A percentile compares a stretch with the other conserved stretches of the same genome.
phyloP scores from a whole-genome alignment of 2,888 invertebrate genomes.

The Platynereis dumerilii region DNA sequence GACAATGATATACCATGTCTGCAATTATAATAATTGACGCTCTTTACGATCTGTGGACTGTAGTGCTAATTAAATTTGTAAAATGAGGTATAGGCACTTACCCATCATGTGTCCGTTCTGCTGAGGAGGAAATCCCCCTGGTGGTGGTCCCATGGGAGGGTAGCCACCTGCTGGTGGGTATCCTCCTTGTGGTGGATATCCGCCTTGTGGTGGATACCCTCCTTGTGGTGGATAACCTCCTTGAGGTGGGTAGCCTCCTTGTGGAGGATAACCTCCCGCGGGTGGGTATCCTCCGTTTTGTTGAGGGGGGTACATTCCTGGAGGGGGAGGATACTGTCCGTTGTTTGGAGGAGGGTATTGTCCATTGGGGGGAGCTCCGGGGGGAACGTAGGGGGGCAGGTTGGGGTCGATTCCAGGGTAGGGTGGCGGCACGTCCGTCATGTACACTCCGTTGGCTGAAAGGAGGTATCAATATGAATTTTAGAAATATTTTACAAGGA shows the following conservation, averaged over 20 bases:
- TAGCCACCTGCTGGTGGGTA: neutral
- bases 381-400: conserved; percentile 47
- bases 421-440: conserved; percentile 90
- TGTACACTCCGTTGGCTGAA: conserved; percentile 74
- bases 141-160: neutral
- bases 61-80: too few species aligned
- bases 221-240: neutral
- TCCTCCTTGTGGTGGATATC: neutral
- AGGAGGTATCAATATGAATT: conserved; percentile 8
- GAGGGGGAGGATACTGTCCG: conserved; percentile 1
- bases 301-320: conserved; percentile 5
- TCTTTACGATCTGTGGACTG: too few species aligned
- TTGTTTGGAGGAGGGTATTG: neutral
- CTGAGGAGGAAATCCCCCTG: neutral
- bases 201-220: conserved; percentile 1
- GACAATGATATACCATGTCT: too few species aligned
- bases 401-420: conserved; percentile 82
- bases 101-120: conserved; percentile 2
- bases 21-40: too few species aligned
- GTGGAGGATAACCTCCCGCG: neutral
- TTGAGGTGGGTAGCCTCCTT: conserved; percentile 8
- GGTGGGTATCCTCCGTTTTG: conserved; percentile 8
- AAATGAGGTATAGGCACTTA: too few species aligned
- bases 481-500: too few species aligned
- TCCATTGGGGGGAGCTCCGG: conserved; percentile 17